Percentiles rank a stretch among this genome's conserved stretches.
Conservation (phyloP, 2,888 invertebrate species). For the Prostheceraeus crozeri region DNA sequence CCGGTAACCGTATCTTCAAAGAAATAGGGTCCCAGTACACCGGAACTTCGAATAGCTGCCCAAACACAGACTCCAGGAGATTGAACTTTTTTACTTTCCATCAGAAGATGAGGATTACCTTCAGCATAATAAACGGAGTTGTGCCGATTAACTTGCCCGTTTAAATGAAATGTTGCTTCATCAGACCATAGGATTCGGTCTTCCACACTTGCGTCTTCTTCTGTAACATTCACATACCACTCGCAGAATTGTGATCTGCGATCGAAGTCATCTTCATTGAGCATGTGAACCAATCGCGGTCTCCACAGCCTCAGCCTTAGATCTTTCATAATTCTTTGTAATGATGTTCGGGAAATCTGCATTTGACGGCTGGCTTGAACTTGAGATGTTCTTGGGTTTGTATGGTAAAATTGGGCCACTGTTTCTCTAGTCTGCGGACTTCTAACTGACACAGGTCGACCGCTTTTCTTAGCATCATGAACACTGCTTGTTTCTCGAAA, state of each 20-base stretch:
- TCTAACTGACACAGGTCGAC: constrained; percentile 19
- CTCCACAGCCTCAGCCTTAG: constrained; percentile 17
- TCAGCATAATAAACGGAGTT: constrained; percentile 22
- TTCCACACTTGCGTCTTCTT: constrained; percentile 26
- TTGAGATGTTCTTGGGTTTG: constrained; percentile 17
- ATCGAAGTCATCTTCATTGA: constrained; percentile 28
- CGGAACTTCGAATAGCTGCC: constrained; percentile 25
- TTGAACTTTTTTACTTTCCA: constrained; percentile 23
- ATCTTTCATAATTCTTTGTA: constrained; percentile 29
- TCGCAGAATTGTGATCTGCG: constrained; percentile 24
- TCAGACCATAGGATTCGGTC: constrained; percentile 17
- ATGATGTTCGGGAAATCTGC: constrained; percentile 6
- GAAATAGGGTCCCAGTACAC: constrained; percentile 26
- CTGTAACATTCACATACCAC: constrained; percentile 13
- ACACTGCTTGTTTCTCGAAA: constrained; percentile 29
- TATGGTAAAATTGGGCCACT: constrained; percentile 27
- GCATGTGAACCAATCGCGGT: constrained; percentile 24
- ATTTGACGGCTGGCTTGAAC: constrained; percentile 27
- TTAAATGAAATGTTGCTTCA: constrained; percentile 28
- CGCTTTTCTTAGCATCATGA: constrained; percentile 30
- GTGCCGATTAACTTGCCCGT: constrained; percentile 22
- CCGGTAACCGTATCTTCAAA: constrained; percentile 18
- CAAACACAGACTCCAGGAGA: constrained; percentile 19
- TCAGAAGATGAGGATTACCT: constrained; percentile 20
- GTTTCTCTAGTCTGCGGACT: constrained; percentile 12